Conservation (phyloP, 1,140 invertebrate species). For the Adelges cooleyi region DNA sequence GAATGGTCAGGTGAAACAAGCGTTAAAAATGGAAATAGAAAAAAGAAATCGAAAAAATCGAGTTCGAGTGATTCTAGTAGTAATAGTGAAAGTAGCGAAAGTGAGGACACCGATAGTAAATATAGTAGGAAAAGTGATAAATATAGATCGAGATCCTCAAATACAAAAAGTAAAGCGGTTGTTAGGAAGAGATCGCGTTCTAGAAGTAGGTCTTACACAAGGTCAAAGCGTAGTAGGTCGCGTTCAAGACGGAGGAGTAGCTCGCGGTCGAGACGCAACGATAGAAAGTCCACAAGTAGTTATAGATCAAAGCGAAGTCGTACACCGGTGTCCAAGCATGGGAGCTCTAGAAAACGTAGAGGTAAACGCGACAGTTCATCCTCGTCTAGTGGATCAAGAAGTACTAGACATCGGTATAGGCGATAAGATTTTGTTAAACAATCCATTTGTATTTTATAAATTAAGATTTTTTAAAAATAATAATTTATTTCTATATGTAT, state of each 20-base stretch:
- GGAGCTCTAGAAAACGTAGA: background rate
- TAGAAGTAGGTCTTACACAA: background rate
- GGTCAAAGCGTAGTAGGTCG: conserved; percentile 2
- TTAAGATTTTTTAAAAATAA: no score
- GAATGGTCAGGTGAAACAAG: background rate
- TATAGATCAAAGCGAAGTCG: conserved; percentile 6
- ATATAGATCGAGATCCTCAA: background rate
- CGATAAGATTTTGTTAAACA: background rate
- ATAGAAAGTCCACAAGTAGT: background rate
- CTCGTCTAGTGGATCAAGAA: conserved; percentile 5
- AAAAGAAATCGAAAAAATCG: conserved; percentile 2
- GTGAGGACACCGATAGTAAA: background rate
- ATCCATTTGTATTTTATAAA: no score
- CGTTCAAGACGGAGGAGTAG: background rate
- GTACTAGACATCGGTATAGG: background rate
- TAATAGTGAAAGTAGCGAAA: background rate
- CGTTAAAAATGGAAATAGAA: background rate
- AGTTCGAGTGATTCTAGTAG: conserved; percentile 7
- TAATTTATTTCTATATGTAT: no score
- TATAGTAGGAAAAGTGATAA: background rate
- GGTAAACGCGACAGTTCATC: conserved; percentile 12
- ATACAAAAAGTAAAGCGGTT: background rate
- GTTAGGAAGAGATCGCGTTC: background rate
- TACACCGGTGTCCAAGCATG: background rate
- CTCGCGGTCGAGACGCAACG: background rate